Conservation (phyloP, 2,888 invertebrate genomes). For the Cactoblastis cactorum region DNA sequence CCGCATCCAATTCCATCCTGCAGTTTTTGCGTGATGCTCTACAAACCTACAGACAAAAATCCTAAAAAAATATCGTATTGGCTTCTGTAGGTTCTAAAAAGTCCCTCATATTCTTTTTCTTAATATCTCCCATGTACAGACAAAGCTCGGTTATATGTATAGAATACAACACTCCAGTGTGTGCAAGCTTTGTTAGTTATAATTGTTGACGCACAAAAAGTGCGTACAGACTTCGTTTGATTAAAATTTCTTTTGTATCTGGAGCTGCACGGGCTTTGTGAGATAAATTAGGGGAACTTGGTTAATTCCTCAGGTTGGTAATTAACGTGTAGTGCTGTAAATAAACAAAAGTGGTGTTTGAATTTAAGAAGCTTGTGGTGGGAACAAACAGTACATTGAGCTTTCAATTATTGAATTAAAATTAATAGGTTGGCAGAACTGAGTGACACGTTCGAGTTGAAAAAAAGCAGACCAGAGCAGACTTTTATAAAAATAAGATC, state of each 20-base stretch:
- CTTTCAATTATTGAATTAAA: background rate
- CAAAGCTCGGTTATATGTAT: no score
- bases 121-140: no score
- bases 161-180: conserved; percentile 15
- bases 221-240: conserved; percentile 53
- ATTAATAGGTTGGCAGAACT: no score
- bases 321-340: conserved; percentile 39
- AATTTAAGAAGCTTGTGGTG: conserved; percentile 1
- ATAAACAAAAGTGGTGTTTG: conserved; percentile 25
- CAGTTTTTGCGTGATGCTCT: no score
- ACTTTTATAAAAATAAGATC: no score
- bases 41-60: no score
- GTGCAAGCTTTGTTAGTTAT: conserved; percentile 52
- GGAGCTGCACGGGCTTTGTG: conserved; percentile 52
- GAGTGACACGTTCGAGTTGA: no score
- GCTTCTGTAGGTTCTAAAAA: no score
- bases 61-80: no score
- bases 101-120: no score
- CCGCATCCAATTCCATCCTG: no score
- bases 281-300: conserved; percentile 45
- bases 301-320: conserved; percentile 41
- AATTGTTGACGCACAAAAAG: conserved; percentile 63
- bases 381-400: background rate
- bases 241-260: conserved; percentile 54
- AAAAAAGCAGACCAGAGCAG: no score